phyloP scores from a whole-genome alignment of 2,797 vertebrate genomes.

The Sebastes hubbsi region DNA sequence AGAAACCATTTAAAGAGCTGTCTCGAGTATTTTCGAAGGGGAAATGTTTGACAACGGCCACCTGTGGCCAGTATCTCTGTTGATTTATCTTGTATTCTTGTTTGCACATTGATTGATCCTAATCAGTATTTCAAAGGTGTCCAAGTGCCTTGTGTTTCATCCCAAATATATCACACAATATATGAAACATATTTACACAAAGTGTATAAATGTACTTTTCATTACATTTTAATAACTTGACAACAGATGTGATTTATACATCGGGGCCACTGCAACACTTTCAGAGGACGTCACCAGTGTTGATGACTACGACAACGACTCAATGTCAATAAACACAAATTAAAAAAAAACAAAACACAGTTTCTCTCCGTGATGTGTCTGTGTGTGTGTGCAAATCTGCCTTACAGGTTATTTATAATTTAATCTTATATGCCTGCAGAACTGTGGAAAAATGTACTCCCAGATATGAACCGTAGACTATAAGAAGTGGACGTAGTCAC shows the following conservation, averaged over 20 bases:
- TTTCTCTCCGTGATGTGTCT: not conserved
- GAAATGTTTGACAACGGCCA: slow-evolving; percentile 69
- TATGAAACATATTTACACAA: slow-evolving; percentile 59
- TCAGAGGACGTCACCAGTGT: slow-evolving; percentile 27
- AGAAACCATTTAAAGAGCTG: not conserved
- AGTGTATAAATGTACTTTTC: slow-evolving; percentile 58
- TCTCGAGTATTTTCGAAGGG: not conserved
- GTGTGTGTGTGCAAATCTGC: not conserved
- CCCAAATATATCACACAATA: slow-evolving; percentile 53
- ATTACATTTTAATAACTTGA: slow-evolving; percentile 48
- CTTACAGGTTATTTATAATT: not conserved
- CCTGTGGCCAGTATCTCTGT: slow-evolving; percentile 55
- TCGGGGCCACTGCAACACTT: slow-evolving; percentile 54
- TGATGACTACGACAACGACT: slow-evolving; percentile 45
- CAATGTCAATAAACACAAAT: slow-evolving; percentile 64
- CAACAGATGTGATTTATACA: slow-evolving; percentile 66
- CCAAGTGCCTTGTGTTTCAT: slow-evolving; percentile 78
- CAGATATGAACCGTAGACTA: too few relatives aligned
- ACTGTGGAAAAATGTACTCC: too few relatives aligned
- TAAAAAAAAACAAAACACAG: not conserved
- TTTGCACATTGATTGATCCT: slow-evolving; percentile 73
- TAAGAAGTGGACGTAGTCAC: too few relatives aligned
- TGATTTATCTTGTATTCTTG: slow-evolving; percentile 47
- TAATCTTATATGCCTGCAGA: not conserved
- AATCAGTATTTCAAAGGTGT: slow-evolving; percentile 64